These are phyloP conservation scores for Stenodema calcarata DNA, from an alignment of 2,888 invertebrate genomes.

Conservation along the genomic window DNA sequence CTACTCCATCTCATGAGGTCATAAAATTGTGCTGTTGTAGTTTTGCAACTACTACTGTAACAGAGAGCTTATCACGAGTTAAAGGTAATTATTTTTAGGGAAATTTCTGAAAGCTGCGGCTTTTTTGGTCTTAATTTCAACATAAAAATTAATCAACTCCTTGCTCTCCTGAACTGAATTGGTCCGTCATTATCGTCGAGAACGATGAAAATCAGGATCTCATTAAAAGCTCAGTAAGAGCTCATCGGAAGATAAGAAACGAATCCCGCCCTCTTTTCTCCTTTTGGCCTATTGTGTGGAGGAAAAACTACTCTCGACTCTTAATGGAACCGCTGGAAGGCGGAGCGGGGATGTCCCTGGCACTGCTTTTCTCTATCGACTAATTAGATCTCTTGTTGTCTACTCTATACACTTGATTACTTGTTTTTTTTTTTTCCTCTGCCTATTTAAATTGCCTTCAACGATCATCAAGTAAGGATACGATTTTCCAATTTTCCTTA, in stretches of 20 bases:
- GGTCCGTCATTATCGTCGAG: background rate
- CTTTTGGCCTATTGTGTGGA: background rate
- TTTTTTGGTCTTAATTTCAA: too few species aligned
- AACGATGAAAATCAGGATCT: background rate
- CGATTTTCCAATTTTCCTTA: too few species aligned
- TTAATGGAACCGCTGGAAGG: background rate
- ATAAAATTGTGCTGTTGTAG: too few species aligned
- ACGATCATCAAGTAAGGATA: too few species aligned
- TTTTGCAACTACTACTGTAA: too few species aligned
- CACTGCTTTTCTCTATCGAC: conserved; percentile 26
- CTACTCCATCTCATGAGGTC: too few species aligned
- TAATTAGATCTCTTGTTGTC: conserved; percentile 36
- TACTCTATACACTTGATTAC: background rate
- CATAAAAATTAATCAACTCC: background rate
- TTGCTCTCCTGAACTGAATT: background rate
- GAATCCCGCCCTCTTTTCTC: background rate
- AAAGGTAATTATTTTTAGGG: too few species aligned
- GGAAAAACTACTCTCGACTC: background rate
- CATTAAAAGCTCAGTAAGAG: background rate
- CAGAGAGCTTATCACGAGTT: too few species aligned
- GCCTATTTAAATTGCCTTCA: too few species aligned
- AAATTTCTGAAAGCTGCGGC: too few species aligned
- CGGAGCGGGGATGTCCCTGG: conserved; percentile 6
- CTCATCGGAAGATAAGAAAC: background rate
- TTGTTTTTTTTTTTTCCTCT: background rate